These are phyloP conservation scores for Drosophila histrio DNA, from an alignment of 2,888 invertebrate genomes.

Conservation along the genomic window DNA sequence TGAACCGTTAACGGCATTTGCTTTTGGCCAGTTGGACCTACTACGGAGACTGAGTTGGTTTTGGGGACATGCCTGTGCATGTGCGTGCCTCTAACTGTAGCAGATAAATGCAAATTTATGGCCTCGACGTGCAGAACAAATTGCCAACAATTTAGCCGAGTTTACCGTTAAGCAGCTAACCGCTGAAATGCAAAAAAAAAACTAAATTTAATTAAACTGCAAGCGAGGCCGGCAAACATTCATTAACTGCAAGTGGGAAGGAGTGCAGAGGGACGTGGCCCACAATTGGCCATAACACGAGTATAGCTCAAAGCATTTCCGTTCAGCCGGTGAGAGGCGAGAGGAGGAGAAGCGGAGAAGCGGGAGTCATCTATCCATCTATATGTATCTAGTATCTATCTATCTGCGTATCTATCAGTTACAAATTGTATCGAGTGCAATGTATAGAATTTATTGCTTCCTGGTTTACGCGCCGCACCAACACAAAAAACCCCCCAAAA, in stretches of 20 bases:
- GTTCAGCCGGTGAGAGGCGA: slow-evolving; percentile 17
- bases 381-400: slow-evolving; percentile 21
- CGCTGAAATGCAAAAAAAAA: slow-evolving; percentile 6
- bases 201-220: slow-evolving; percentile 70
- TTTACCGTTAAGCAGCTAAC: slow-evolving; percentile 69
- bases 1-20: slow-evolving; percentile 1
- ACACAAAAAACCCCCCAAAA: slow-evolving; percentile 29
- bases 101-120: slow-evolving; percentile 77
- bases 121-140: slow-evolving; percentile 64
- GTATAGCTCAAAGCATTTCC: slow-evolving; percentile 68
- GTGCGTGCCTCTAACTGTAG: slow-evolving; percentile 73
- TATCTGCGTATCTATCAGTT: slow-evolving; percentile 65
- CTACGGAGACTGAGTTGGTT: neutral
- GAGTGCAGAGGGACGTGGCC: slow-evolving; percentile 14
- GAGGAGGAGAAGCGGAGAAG: neutral
- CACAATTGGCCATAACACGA: slow-evolving; percentile 27
- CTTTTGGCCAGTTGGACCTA: slow-evolving; percentile 4
- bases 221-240: slow-evolving; percentile 43
- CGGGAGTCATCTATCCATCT: slow-evolving; percentile 6
- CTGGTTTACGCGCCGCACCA: slow-evolving; percentile 61
- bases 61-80: slow-evolving; percentile 3
- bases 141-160: slow-evolving; percentile 71
- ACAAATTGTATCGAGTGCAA: slow-evolving; percentile 81
- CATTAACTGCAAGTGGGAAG: slow-evolving; percentile 50
- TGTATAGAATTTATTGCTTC: slow-evolving; percentile 83